phyloP scores from a whole-genome alignment of 1,140 invertebrate species.

The Holcopasites calliopsidis region DNA sequence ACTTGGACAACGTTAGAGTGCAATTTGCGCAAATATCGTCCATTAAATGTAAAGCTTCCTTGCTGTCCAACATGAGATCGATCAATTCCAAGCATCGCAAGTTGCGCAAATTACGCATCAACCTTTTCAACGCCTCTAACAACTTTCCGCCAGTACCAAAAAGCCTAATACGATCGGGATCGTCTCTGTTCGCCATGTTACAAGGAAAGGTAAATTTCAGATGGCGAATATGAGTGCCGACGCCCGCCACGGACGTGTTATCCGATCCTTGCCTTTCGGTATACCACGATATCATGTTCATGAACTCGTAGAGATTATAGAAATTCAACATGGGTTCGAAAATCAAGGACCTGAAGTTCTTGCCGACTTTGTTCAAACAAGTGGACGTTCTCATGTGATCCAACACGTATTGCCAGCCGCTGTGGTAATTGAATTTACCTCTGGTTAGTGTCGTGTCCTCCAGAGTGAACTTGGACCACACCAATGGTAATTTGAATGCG shows the following conservation, averaged over 20 bases:
- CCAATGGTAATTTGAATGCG: slow-evolving; percentile 86
- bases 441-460: slow-evolving; percentile 87
- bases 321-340: slow-evolving; percentile 90
- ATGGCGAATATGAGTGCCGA: slow-evolving; percentile 82
- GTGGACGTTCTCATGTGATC: slow-evolving; percentile 88
- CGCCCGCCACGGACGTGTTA: slow-evolving; percentile 72
- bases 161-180: slow-evolving; percentile 82
- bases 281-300: slow-evolving; percentile 89
- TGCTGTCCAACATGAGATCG: slow-evolving; percentile 87
- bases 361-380: slow-evolving; percentile 86
- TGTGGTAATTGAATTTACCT: slow-evolving; percentile 89
- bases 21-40: slow-evolving; percentile 87
- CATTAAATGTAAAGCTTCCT: slow-evolving; percentile 85
- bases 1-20: slow-evolving; percentile 82
- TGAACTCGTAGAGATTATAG: slow-evolving; percentile 91
- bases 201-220: slow-evolving; percentile 90
- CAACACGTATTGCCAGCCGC: slow-evolving; percentile 89
- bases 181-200: slow-evolving; percentile 83
- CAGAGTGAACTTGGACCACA: slow-evolving; percentile 87
- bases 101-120: slow-evolving; percentile 85
- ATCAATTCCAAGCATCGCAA: slow-evolving; percentile 86
- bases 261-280: slow-evolving; percentile 78
- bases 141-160: slow-evolving; percentile 90
- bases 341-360: slow-evolving; percentile 84
- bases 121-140: slow-evolving; percentile 84